Base-by-base conservation (phyloP, 37 sponge, comb jelly and placozoan species). In the Beroe forskalii region DNA sequence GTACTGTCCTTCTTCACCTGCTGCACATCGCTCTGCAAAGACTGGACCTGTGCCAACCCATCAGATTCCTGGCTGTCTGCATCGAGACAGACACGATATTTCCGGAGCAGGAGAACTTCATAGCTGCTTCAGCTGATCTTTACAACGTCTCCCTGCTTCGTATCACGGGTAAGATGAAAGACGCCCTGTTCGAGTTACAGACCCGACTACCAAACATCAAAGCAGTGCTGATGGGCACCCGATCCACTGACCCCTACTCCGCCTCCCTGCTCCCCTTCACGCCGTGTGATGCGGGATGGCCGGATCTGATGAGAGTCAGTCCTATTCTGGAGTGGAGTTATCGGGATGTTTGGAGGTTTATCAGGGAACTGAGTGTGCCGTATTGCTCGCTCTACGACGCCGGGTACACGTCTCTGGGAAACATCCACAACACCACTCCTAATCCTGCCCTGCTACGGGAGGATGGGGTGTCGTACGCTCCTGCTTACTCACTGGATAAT, bases 181-280 rank as follows among this genome's bases (percentile, higher is more conserved):
- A 91, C 6, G 94, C 94, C 20, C 92, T 96, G 23, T 55, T 43
- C 0, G 48, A 89, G 39, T 67, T 95, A 55, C 93, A 94, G 89
- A 40, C 4, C 40, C 75, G 61, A 12, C 90, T 94, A 32, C 94
- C 96, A 0, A 24, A 92, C 20, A 61, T 97, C 24, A 95, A 93
- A 67, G 96, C 98, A 62, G 67, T 95, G 32, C 86, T 95, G 28
- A 95, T 97, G 96, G 98, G 98, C 0, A 96, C 96, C 38, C 90
- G 98, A 40, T 43, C 40, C 40, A 91, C 94, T 3, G 98, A 97
- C 92, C 98, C 96, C 1, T 75, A 92, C 76, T 32, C 62, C 90
- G 94, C 89, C 37, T 38, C 80, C 0, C 90, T 96, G 30, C 86
- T 4, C 35, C 62, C 90, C 25, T 97, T 97, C 76, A 60, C 90